Base-by-base conservation (phyloP, 1,140 invertebrate genomes). In the Bombus ignitus region DNA sequence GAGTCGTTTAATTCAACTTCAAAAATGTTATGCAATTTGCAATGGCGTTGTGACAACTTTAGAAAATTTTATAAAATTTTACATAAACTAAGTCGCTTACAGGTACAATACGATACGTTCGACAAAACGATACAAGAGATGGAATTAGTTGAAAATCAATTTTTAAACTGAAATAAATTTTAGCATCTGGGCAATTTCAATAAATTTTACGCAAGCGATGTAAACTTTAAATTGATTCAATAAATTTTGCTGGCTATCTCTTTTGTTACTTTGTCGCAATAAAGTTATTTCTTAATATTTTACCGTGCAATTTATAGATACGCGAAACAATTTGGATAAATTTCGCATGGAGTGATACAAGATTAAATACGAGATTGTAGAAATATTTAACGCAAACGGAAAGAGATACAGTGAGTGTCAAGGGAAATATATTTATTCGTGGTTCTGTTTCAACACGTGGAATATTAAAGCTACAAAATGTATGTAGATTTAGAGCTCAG, bases 401-500 rank as follows among this genome's bases (percentile, higher is more conserved):
- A 13, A 76, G 28, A 76, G 53, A 8, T 18, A 13, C 13, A 3
- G 25, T 1, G 22, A 37, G 74, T 22, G 25, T 59, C 74, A 25
- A 59, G 53, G 47, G 74, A 44, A 39, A 59, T 35, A 59, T 76
- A 77, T 77, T 77, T 77, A 76, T 76, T 18, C 53, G 53, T 8
- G 53, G 74, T 57, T 28, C 25, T 39, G 44, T 77, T 77, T n/a
- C 28, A 77, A 62, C 75, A 39, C 32, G 35, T 42, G 75, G 59
- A 42, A 62, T 77, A 62, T 62, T 77, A 39, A 77, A 62, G 75
- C 57, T n/a, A 57, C 15, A n/a, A n/a, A 77, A 62, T 62, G 75
- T 77, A 77, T 59, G 75, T 13, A 77, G 75, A 62, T 62, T 62
- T 32, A 42, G 75, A 42, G 57, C 75, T 59, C 57, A 42, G 53